phyloP scores from a whole-genome alignment of 23 tunicate genomes.

The Halocynthia roretzi region DNA sequence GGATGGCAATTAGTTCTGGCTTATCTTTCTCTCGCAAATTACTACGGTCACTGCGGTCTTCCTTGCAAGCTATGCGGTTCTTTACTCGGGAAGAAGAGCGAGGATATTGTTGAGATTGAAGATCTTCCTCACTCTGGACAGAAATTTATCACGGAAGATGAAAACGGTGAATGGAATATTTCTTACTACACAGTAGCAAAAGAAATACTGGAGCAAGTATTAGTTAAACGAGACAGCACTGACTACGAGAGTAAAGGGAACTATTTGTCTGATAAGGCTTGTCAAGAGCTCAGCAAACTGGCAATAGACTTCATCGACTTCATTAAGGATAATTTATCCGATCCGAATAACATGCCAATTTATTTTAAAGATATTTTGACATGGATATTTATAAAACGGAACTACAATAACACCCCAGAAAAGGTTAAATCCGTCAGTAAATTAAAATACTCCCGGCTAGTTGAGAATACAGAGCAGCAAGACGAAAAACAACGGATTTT shows the following conservation, averaged over 20 bases:
- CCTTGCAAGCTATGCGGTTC: slow-evolving; percentile 25
- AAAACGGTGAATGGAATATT: slow-evolving; percentile 33
- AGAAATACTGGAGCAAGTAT: slow-evolving; percentile 48
- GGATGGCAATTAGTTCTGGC: background rate
- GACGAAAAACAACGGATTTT: slow-evolving; percentile 14
- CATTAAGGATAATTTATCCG: slow-evolving; percentile 6
- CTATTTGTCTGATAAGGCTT: slow-evolving; percentile 13
- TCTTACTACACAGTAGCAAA: slow-evolving; percentile 44
- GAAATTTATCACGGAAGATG: slow-evolving; percentile 29
- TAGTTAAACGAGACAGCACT: background rate
- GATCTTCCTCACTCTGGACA: slow-evolving; percentile 28
- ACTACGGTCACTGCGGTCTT: slow-evolving; percentile 43
- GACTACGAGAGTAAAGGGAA: background rate
- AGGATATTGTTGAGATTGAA: slow-evolving; percentile 5
- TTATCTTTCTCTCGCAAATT: slow-evolving; percentile 32
- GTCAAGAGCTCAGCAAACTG: slow-evolving; percentile 13
- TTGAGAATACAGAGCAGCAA: slow-evolving; percentile 13
- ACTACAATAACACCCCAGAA: slow-evolving; percentile 27
- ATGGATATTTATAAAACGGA: slow-evolving; percentile 18
- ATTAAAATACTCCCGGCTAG: slow-evolving; percentile 8
- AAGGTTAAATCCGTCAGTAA: slow-evolving; percentile 9
- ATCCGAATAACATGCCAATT: background rate
- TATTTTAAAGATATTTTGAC: slow-evolving; percentile 11
- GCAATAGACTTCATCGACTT: slow-evolving; percentile 36
- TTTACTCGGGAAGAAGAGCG: background rate